A percentile compares a stretch with the other conserved stretches of the same genome.
These are phyloP conservation scores for Drosophila heteroneura DNA, from an alignment of 2,888 invertebrate genomes.

Conservation along the genomic window DNA sequence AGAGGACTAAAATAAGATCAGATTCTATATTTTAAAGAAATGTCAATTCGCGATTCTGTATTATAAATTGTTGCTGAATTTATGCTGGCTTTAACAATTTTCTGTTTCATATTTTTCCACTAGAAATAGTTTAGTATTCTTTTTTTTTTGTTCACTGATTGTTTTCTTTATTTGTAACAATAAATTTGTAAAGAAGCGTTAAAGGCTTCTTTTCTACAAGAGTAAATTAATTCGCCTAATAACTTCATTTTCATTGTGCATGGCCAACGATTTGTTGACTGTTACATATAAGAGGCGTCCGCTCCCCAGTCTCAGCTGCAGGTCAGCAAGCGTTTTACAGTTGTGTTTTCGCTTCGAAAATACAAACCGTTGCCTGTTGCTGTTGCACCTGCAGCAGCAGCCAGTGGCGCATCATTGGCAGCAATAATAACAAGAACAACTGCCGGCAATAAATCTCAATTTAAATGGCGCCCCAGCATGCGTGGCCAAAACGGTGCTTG, in stretches of 20 bases:
- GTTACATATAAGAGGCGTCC: slow-evolving; percentile 59
- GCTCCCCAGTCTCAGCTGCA: slow-evolving; percentile 17
- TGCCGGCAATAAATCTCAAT: slow-evolving; percentile 84
- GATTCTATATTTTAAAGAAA: neutral
- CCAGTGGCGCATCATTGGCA: slow-evolving; percentile 57
- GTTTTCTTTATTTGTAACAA: neutral
- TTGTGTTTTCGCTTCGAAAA: slow-evolving; percentile 60
- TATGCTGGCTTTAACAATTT: neutral
- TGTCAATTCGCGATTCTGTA: neutral
- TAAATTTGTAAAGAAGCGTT: slow-evolving; percentile 12
- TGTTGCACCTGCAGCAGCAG: slow-evolving; percentile 46
- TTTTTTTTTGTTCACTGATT: neutral
- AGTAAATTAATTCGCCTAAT: slow-evolving; percentile 66
- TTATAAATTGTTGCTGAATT: neutral
- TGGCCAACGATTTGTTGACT: slow-evolving; percentile 64
- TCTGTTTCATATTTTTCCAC: neutral
- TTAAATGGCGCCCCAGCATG: slow-evolving; percentile 84
- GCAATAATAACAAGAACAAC: slow-evolving; percentile 61
- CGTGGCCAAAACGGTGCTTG: slow-evolving; percentile 75
- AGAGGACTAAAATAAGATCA: neutral
- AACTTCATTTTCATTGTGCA: slow-evolving; percentile 68
- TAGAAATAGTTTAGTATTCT: neutral
- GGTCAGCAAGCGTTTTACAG: slow-evolving; percentile 71
- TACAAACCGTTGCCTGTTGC: slow-evolving; percentile 55
- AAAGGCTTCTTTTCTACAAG: neutral